phyloP scores from a whole-genome alignment of 2,113 vertebrate species.

The Platycercus adscitus region DNA sequence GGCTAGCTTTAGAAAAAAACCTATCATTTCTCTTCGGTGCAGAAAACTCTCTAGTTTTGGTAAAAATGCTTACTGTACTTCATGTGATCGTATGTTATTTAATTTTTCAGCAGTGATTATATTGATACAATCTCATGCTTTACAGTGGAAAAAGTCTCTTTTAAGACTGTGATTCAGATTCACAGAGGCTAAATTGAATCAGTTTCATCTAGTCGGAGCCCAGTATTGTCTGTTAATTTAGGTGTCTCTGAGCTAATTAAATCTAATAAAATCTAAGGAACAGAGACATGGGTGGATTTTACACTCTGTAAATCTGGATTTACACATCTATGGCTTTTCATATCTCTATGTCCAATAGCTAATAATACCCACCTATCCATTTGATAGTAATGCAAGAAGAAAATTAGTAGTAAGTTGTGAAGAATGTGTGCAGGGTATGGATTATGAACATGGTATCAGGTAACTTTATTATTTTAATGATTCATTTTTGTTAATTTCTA shows the following conservation, averaged over 20 bases:
- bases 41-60: neutral
- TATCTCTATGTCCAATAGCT: neutral
- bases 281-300: neutral
- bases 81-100: neutral
- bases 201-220: neutral
- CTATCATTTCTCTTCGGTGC: neutral
- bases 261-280: neutral
- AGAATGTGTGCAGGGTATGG: neutral
- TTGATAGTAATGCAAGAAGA: neutral
- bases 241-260: neutral
- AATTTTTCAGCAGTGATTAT: neutral
- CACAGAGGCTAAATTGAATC: neutral
- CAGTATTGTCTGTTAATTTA: neutral
- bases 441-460: neutral
- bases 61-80: neutral
- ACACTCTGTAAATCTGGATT: neutral
- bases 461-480: neutral
- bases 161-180: neutral
- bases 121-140: neutral
- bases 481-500: neutral
- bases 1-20: neutral
- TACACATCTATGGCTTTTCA: neutral
- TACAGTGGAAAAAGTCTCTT: neutral
- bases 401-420: neutral
- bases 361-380: neutral